phyloP scores from a whole-genome alignment of 2,888 invertebrate species.

The Eudasyphora cyanicolor region DNA sequence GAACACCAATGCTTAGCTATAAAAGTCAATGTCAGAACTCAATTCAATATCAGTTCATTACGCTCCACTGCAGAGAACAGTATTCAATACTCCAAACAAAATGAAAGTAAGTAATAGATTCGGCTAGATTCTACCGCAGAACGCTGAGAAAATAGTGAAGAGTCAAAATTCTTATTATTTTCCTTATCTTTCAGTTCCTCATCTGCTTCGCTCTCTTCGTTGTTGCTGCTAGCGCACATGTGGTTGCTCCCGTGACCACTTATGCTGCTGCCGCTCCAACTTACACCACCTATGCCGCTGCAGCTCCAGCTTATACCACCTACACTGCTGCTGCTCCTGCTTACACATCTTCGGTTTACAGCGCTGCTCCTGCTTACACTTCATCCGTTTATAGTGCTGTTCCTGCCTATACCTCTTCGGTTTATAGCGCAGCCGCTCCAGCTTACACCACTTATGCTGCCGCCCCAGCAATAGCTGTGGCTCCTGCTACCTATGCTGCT shows the following conservation, averaged over 20 bases:
- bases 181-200: constrained; percentile 69
- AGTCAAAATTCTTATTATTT: background rate
- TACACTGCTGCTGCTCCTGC: constrained; percentile 51
- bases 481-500: constrained; percentile 31
- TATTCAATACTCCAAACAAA: constrained; percentile 31
- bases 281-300: constrained; percentile 46
- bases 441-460: constrained; percentile 6
- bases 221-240: constrained; percentile 72
- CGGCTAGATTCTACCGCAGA: background rate
- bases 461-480: constrained; percentile 4
- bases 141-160: background rate
- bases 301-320: constrained; percentile 24
- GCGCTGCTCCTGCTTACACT: constrained; percentile 34
- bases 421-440: constrained; percentile 12
- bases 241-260: constrained; percentile 60
- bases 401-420: constrained; percentile 56
- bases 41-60: constrained; percentile 46
- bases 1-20: too few species aligned
- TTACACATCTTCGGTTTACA: constrained; percentile 59
- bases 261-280: constrained; percentile 67
- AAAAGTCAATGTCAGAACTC: constrained; percentile 27
- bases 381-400: constrained; percentile 40
- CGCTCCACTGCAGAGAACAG: constrained; percentile 52
- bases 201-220: constrained; percentile 74
- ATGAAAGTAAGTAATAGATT: constrained; percentile 60